Conservation (phyloP, 2,797 vertebrate species). For the Poeciliopsis infans region DNA sequence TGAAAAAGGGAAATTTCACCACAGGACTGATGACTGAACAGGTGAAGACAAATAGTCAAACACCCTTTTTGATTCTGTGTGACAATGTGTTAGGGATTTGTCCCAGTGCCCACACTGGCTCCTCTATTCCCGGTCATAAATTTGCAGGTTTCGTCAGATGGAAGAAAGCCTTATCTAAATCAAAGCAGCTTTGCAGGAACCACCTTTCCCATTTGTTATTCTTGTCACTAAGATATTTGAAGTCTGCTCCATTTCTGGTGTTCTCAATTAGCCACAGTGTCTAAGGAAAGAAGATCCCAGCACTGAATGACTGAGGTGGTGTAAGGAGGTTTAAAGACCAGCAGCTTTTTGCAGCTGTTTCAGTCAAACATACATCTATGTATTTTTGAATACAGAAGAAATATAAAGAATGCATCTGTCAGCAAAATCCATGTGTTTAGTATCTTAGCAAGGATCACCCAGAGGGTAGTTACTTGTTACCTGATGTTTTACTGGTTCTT, state of each 20-base stretch:
- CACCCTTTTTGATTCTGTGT: constrained; percentile 16
- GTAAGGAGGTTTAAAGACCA: background rate
- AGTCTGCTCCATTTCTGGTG: constrained; percentile 37
- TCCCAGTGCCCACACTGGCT: constrained; percentile 5
- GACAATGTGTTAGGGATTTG: constrained; percentile 1
- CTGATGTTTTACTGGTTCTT: background rate
- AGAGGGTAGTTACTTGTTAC: constrained; percentile 20
- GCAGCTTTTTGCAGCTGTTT: background rate
- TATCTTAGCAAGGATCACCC: constrained; percentile 10
- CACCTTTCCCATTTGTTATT: constrained; percentile 55
- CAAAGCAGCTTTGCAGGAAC: constrained; percentile 51
- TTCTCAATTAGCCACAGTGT: constrained; percentile 58
- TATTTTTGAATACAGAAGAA: background rate
- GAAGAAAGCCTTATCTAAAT: constrained; percentile 53
- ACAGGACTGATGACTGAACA: constrained; percentile 49
- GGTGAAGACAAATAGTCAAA: constrained; percentile 45
- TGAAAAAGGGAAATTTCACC: constrained; percentile 43
- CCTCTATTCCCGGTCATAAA: constrained; percentile 34
- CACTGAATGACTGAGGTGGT: constrained; percentile 9
- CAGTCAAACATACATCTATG: background rate
- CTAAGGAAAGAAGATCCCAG: constrained; percentile 9
- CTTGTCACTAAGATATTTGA: constrained; percentile 51
- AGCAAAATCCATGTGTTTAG: constrained; percentile 2
- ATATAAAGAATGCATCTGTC: too few relatives aligned
- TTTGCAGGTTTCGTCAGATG: constrained; percentile 31